A percentile compares a stretch with the other conserved stretches of the same genome.
Conservation (phyloP, 1,140 invertebrate genomes). For the Macrobrachium rosenbergii region DNA sequence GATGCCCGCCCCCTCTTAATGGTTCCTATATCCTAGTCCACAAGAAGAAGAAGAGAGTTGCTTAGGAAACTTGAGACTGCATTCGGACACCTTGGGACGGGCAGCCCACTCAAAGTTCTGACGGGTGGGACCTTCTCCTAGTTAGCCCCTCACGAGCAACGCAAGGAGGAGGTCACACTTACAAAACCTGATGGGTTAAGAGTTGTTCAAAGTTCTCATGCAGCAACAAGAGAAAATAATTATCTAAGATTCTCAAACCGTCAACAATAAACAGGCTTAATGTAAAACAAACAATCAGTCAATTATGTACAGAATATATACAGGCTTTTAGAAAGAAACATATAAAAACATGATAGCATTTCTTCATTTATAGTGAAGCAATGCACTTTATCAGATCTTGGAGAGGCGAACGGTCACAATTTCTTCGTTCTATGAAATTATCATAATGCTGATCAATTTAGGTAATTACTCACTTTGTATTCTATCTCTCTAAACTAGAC, state of each 20-base stretch:
- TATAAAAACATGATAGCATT: slow-evolving; percentile 62
- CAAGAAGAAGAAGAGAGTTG: slow-evolving; percentile 49
- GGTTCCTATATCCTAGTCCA: slow-evolving; percentile 28
- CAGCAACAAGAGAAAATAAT: slow-evolving; percentile 64
- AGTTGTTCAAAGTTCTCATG: slow-evolving; percentile 62
- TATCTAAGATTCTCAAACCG: slow-evolving; percentile 65
- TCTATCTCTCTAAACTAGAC: slow-evolving; percentile 51
- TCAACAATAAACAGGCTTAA: slow-evolving; percentile 65
- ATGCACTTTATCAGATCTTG: slow-evolving; percentile 61
- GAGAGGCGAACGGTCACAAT: slow-evolving; percentile 62
- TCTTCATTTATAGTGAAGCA: slow-evolving; percentile 59
- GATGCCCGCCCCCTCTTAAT: slow-evolving; percentile 50
- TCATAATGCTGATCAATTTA: slow-evolving; percentile 59
- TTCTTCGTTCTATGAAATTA: slow-evolving; percentile 57
- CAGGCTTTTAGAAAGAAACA: slow-evolving; percentile 57
- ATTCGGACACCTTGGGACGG: slow-evolving; percentile 53
- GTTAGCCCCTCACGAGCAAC: slow-evolving; percentile 39
- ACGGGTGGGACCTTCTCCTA: slow-evolving; percentile 49
- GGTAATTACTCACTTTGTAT: slow-evolving; percentile 55
- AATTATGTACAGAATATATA: slow-evolving; percentile 64
- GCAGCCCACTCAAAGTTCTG: slow-evolving; percentile 58
- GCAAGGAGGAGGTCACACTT: slow-evolving; percentile 39
- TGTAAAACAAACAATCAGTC: slow-evolving; percentile 65
- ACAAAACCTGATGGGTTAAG: slow-evolving; percentile 61
- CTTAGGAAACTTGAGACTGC: slow-evolving; percentile 52